phyloP scores from a whole-genome alignment of 1,140 invertebrate genomes.

The Papilio aristodemus region DNA sequence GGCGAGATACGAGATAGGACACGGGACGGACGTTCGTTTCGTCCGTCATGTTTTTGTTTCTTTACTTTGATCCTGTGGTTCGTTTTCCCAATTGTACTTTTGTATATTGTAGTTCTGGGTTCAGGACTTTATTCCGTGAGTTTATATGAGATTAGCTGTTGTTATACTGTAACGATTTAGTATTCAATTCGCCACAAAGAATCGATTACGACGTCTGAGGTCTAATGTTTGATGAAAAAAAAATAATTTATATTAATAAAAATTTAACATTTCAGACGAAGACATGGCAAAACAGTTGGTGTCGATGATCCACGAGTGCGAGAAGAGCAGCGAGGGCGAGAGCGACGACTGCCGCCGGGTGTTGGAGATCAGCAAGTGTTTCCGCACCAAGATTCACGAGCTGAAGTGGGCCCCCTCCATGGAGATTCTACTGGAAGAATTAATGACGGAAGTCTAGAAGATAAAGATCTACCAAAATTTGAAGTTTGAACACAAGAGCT shows the following conservation, averaged over 20 bases:
- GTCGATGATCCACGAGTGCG: constrained; percentile 56
- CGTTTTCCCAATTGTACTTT: background rate
- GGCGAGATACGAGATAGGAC: constrained; percentile 22
- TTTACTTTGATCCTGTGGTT: constrained; percentile 6
- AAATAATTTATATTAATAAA: too few species aligned
- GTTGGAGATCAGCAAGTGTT: constrained; percentile 62
- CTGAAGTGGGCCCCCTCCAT: constrained; percentile 67
- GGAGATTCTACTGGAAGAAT: constrained; percentile 54
- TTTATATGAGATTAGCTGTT: too few species aligned
- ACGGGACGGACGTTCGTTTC: constrained; percentile 5
- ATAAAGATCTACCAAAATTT: background rate
- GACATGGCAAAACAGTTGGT: constrained; percentile 58
- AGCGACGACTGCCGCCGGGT: constrained; percentile 50
- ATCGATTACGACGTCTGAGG: too few species aligned
- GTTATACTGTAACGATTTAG: too few species aligned
- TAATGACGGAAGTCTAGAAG: constrained; percentile 50
- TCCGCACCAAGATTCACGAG: constrained; percentile 59
- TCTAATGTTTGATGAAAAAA: too few species aligned
- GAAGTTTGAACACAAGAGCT: background rate
- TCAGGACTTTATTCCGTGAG: too few species aligned
- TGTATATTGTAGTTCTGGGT: background rate
- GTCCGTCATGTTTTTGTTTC: constrained; percentile 6
- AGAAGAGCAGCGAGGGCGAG: constrained; percentile 37
- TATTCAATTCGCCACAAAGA: too few species aligned
- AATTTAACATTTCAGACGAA: background rate